Base-by-base conservation (phyloP, 2,888 invertebrate genomes). In the Chrysolina americana region DNA sequence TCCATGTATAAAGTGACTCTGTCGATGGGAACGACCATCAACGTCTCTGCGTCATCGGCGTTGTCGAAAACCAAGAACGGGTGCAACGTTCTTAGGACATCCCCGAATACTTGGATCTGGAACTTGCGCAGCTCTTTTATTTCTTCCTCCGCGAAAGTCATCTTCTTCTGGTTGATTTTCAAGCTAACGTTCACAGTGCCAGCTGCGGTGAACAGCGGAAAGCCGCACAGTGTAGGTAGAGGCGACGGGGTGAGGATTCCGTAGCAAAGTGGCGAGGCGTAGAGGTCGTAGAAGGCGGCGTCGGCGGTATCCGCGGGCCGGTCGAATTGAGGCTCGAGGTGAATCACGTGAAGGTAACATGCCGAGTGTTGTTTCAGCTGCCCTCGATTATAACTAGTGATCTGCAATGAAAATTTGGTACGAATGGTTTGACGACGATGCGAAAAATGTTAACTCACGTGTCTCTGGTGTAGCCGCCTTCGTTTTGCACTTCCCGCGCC, bases 101-200 rank as follows among this genome's bases (percentile, higher is more conserved):
- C 91, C 9, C 90, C 90, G 85, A 96, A 96, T n/a, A 97, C 79
- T 83, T 94, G 91, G 62, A 89, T 89, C 85, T 97, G 96, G 84
- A 95, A 96, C 19, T 89, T 88, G 83, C 87, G 89, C 74, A 94
- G 82, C 23, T 86, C 81, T 0, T 88, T 80, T 59, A 95, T 86
- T 76, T 94, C 86, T 0, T 88, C 83, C 0, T 85, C 71, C 2
- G 87, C 86, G 5, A 94, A 84, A 0, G 74, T 73, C 0, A 92
- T 78, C 2, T 85, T 86, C 0, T 87, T 86, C 68, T 89, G 86
- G 84, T 93, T 93, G 28, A 87, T 86, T 65, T 88, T 81, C 0
- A 95, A 79, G 0, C 88, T 83, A 0, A 93, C 90, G 83, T 84
- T 81, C 3, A 93, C 77, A 81, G 91, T 89, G 0, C 94, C 94